Percentiles rank a stretch among this genome's conserved stretches.
Evolutionary conservation across 2,113 vertebrate genomes (phyloP).

Genomic region (Rissa tridactyla): DNA sequence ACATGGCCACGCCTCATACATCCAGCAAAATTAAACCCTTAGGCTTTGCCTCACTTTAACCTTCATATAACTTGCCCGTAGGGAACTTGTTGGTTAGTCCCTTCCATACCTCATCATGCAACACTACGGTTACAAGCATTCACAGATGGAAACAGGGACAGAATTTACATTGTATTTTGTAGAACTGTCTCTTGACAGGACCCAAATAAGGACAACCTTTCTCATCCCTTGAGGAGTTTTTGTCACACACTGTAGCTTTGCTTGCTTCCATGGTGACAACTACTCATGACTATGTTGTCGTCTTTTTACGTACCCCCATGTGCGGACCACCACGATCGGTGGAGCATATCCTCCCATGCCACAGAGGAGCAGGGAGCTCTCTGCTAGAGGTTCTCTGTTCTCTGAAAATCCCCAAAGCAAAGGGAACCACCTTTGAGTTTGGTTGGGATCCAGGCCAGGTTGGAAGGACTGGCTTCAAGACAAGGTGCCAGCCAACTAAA

Average conservation of each 20-base stretch:
- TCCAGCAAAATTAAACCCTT: not conserved
- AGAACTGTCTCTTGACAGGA: not conserved
- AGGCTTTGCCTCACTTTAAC: not conserved
- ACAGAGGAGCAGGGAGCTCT: not conserved
- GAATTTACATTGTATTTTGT: not conserved
- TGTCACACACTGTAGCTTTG: not conserved
- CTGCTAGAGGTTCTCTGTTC: not conserved
- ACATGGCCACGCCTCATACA: fast-evolving
- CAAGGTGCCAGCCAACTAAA: not conserved
- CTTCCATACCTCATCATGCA: fast-evolving
- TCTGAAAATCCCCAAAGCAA: not conserved
- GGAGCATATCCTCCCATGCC: not conserved
- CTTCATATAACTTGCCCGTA: not conserved
- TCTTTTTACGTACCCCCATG: not conserved
- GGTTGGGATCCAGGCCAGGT: not conserved
- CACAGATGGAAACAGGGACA: not conserved
- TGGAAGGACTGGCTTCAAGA: not conserved
- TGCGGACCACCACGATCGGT: not conserved
- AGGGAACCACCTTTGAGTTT: not conserved
- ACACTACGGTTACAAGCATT: not conserved
- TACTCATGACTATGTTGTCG: fast-evolving
- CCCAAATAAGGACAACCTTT: not conserved
- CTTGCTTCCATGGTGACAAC: not conserved
- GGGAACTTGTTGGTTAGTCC: not conserved
- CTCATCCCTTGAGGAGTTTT: not conserved